A percentile compares a stretch with the other conserved stretches of the same genome.
Conservation (phyloP, 2,888 invertebrate genomes). For the Amblyjoppa fuscipennis region DNA sequence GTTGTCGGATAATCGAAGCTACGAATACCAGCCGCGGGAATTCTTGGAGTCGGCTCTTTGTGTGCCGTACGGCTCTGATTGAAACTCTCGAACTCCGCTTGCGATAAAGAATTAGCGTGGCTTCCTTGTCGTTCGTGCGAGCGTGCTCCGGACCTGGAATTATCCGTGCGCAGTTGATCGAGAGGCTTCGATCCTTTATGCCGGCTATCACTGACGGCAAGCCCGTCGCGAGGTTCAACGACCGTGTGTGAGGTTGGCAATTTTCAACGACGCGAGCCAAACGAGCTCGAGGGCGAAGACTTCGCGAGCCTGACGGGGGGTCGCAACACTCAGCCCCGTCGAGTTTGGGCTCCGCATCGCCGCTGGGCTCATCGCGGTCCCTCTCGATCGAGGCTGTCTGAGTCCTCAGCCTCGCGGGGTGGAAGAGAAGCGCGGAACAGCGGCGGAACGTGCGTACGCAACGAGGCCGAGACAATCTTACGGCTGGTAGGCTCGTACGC, state of each 20-base stretch:
- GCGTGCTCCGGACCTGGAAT: constrained; percentile 24
- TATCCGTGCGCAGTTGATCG: neutral
- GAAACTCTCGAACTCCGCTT: constrained; percentile 31
- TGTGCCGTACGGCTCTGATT: constrained; percentile 60
- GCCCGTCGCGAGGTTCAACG: constrained; percentile 24
- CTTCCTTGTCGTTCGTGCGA: neutral
- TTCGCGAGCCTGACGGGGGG: constrained; percentile 49
- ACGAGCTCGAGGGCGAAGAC: constrained; percentile 14
- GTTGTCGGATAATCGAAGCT: constrained; percentile 60
- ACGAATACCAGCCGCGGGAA: constrained; percentile 37
- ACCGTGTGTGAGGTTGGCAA: constrained; percentile 32
- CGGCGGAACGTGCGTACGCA: neutral
- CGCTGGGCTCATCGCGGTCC: constrained; percentile 7
- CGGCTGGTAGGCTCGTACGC: neutral
- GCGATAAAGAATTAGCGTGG: constrained; percentile 8
- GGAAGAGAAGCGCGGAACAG: neutral
- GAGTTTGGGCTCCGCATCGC: constrained; percentile 15
- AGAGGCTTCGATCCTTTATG: constrained; percentile 15
- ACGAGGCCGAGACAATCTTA: constrained; percentile 32
- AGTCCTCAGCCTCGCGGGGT: constrained; percentile 13
- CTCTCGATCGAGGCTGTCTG: constrained; percentile 36
- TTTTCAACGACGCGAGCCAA: constrained; percentile 45
- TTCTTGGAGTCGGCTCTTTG: constrained; percentile 58
- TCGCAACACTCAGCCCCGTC: constrained; percentile 36
- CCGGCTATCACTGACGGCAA: constrained; percentile 30